These are phyloP conservation scores for Enteromius unitaeniatus DNA, from an alignment of 2,797 vertebrate genomes.

Conservation along the genomic window DNA sequence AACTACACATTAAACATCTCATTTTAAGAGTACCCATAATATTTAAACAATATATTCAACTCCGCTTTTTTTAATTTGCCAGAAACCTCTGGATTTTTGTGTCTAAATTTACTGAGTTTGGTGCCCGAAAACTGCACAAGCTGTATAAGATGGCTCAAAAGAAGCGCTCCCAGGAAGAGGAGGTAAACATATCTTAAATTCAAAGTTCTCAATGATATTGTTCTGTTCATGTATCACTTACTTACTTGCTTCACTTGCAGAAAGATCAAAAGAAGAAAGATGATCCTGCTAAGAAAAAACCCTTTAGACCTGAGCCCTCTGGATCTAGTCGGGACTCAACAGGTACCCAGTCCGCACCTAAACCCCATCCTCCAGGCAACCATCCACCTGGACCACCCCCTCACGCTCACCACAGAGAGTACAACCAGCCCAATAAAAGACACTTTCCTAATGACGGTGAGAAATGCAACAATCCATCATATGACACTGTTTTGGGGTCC, in stretches of 20 bases:
- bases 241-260: constrained; percentile 55
- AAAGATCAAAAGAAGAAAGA: constrained; percentile 96
- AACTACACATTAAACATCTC: not conserved
- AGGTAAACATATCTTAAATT: constrained; percentile 74
- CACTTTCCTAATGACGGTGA: constrained; percentile 87
- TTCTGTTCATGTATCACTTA: not conserved
- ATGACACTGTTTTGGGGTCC: not conserved
- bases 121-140: constrained; percentile 95
- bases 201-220: not conserved
- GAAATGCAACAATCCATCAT: not conserved
- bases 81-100: constrained; percentile 99
- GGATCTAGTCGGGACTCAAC: constrained; percentile 89
- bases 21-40: not conserved
- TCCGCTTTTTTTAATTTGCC: constrained; percentile 40
- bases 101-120: constrained; percentile 99
- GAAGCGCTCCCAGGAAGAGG: constrained; percentile 93
- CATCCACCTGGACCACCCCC: constrained; percentile 77
- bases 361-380: constrained; percentile 76
- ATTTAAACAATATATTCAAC: not conserved
- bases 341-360: constrained; percentile 82
- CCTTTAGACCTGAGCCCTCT: constrained; percentile 88
- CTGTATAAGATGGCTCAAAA: constrained; percentile 99
- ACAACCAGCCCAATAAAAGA: constrained; percentile 86
- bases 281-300: constrained; percentile 82
- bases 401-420: constrained; percentile 91